A percentile compares a stretch with the other conserved stretches of the same genome.
Conservation (phyloP, 2,797 vertebrate species). For the Gymnocypris eckloni region DNA sequence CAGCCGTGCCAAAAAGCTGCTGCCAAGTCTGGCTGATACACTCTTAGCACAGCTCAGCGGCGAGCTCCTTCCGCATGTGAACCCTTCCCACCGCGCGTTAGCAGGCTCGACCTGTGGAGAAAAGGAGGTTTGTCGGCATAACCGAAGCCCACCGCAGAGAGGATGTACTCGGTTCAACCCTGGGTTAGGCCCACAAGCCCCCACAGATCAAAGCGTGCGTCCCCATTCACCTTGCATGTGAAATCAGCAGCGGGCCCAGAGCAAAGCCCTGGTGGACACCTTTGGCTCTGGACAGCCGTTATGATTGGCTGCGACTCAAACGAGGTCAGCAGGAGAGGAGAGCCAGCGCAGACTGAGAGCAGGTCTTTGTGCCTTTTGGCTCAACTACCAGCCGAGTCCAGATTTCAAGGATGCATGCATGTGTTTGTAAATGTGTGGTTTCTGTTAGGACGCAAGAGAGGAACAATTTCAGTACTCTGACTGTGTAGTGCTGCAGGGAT, state of each 20-base stretch:
- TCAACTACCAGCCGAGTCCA: conserved; percentile 12
- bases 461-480: neutral
- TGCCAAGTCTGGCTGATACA: conserved; percentile 40
- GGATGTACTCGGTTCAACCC: conserved; percentile 29
- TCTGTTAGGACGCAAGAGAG: conserved; percentile 9
- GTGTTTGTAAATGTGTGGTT: conserved; percentile 43
- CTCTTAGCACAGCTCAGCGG: conserved; percentile 50
- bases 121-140: conserved; percentile 12
- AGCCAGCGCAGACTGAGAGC: conserved; percentile 21
- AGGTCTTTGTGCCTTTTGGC: conserved; percentile 35
- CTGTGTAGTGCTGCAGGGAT: neutral
- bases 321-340: conserved; percentile 14
- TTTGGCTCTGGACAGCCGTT: conserved; percentile 38
- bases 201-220: conserved; percentile 28
- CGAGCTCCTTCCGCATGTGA: conserved; percentile 7
- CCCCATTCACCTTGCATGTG: conserved; percentile 13
- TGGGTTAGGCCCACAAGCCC: conserved; percentile 15
- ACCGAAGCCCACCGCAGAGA: conserved; percentile 4
- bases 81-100: conserved; percentile 20
- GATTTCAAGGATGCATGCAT: conserved; percentile 40
- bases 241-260: conserved; percentile 27
- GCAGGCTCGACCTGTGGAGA: conserved; percentile 16
- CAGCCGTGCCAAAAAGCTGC: conserved; percentile 29
- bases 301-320: conserved; percentile 55
- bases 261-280: conserved; percentile 34